Evolutionary conservation across 2,888 invertebrate genomes (phyloP), one percentile per base, ranked within the genome.

Genomic region (Pycnomerus fuliginosus): DNA sequence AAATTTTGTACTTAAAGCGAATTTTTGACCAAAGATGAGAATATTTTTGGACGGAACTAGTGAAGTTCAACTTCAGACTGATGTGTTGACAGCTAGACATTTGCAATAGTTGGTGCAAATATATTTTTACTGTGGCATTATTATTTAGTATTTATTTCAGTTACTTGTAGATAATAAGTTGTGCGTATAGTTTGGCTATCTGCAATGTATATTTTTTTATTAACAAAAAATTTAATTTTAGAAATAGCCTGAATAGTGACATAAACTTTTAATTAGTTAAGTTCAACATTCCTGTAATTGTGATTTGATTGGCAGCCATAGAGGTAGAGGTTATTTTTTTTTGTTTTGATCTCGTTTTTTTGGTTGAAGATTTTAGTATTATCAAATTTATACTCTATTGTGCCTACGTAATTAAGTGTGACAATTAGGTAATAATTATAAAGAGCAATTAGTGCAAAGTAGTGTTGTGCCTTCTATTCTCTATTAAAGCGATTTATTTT

Each of bases 1-100:
- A 27, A 23, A 5, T 30, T 15, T 54, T 60, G 61, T 62, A 62
- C 62, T 62, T 62, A 62, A 62, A 5, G 14, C 7, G 3, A 13
- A 39, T 53, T 53, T 58, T 56, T 61, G 58, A 64, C 64, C 64
- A 64, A 64, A 64, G 64, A 64, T 52, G 44, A 51, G 32, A 55
- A 50, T 55, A 57, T 58, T 58, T 61, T 64, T 59, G 59, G 59
- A 55, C 50, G 54, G 55, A 55, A 56, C 56, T 60, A 55, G 53
- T 31, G 44, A 30, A 17, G 32, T 32, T 32, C 15, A 24, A 20
- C n/a, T 35, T 22, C 16, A 29, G 34, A 38, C 38, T 44, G 33
- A 32, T 33, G 15, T 44, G 37, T 20, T 11, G 17, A 40, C 12
- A 25, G 13, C 11, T 27, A 16, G 25, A 16, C 16, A 31, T 20